phyloP scores from a whole-genome alignment of 1,140 invertebrate species.

The Drosophila nannoptera region DNA sequence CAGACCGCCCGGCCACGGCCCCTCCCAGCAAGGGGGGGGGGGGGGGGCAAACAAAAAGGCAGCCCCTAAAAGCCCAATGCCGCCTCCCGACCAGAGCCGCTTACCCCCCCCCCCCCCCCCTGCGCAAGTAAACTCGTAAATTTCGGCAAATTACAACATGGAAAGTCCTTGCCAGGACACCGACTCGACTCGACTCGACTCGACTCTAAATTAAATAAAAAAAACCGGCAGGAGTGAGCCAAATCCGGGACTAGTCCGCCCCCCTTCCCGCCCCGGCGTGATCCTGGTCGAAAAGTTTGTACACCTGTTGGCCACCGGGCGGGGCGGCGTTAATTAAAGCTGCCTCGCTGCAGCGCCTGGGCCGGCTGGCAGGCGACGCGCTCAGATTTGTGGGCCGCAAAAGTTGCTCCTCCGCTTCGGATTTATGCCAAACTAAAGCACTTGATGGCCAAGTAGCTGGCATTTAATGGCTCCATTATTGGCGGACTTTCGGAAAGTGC shows the following conservation, averaged over 20 bases:
- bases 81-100: conserved; percentile 47
- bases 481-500: conserved; percentile 63
- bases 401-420: conserved; percentile 62
- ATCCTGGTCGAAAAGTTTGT: conserved; percentile 47
- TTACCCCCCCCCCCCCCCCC: background rate
- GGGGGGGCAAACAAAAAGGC: background rate
- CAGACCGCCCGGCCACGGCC: background rate
- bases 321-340: conserved; percentile 72
- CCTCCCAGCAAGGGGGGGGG: background rate
- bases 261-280: no score
- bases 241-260: no score
- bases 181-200: conserved; percentile 36
- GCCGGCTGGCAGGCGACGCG: conserved; percentile 7
- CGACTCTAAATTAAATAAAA: conserved; percentile 73
- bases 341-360: background rate
- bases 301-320: conserved; percentile 61
- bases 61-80: conserved; percentile 35
- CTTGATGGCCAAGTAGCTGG: conserved; percentile 74
- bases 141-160: conserved; percentile 74
- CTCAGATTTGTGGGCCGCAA: conserved; percentile 53
- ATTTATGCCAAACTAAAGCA: conserved; percentile 77
- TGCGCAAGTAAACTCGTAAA: conserved; percentile 67
- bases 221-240: conserved; percentile 36
- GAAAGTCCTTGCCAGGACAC: conserved; percentile 47
- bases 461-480: conserved; percentile 76